Conservation (phyloP, 2,888 invertebrate species). For the Dorcus hopei region DNA sequence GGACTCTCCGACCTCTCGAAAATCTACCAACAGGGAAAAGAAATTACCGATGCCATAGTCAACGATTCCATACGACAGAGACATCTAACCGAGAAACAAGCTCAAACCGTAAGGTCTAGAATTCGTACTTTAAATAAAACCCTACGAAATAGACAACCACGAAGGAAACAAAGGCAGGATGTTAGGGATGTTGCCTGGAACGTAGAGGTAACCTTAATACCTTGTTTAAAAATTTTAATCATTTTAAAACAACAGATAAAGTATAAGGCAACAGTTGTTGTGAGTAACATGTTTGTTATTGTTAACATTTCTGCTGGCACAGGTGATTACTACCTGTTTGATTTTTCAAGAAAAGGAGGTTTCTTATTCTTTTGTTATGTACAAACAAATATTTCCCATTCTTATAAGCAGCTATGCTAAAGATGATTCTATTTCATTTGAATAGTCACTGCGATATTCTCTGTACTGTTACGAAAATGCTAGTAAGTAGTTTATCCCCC, state of each 20-base stretch:
- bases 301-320: no score
- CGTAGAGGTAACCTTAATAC: constrained; percentile 61
- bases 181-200: constrained; percentile 81
- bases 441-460: no score
- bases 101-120: constrained; percentile 71
- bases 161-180: constrained; percentile 61
- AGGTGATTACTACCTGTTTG: no score
- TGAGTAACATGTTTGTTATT: no score
- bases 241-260: background rate
- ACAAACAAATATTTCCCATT: no score
- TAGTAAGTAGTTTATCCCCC: no score
- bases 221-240: background rate
- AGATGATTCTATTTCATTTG: no score
- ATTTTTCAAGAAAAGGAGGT: no score
- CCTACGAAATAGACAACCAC: constrained; percentile 62
- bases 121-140: constrained; percentile 76
- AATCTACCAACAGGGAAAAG: constrained; percentile 66
- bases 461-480: no score
- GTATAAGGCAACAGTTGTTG: background rate
- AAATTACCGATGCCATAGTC: constrained; percentile 64
- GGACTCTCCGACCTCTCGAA: constrained; percentile 69
- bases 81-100: constrained; percentile 67
- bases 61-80: constrained; percentile 56
- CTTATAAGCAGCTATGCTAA: no score
- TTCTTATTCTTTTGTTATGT: no score